Percentiles rank a stretch among this genome's conserved stretches.
phyloP scores from a whole-genome alignment of 2,113 vertebrate genomes.

The Rhizomys pruinosus region DNA sequence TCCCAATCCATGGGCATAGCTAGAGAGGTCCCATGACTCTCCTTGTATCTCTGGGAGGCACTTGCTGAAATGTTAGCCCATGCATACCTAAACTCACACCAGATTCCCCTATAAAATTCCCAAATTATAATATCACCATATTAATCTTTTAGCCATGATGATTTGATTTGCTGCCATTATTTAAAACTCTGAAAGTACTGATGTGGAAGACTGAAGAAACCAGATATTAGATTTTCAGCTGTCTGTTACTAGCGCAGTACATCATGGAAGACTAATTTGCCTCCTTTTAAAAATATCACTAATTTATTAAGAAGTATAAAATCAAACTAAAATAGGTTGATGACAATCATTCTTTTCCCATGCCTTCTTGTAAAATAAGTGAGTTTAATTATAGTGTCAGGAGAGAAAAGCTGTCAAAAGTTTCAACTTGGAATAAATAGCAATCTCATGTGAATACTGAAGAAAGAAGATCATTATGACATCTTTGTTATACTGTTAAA shows the following conservation, averaged over 20 bases:
- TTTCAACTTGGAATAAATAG: constrained; percentile 30
- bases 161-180: background rate
- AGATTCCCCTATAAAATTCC: too few species aligned
- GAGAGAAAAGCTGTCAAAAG: background rate
- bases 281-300: background rate
- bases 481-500: constrained; percentile 33
- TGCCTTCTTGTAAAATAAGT: constrained; percentile 12
- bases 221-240: background rate
- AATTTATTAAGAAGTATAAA: constrained; percentile 4
- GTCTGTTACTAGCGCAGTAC: background rate
- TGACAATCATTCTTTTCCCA: background rate
- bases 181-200: background rate
- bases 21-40: too few species aligned
- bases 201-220: background rate
- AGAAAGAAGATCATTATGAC: constrained; percentile 28
- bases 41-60: too few species aligned
- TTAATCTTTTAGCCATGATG: background rate
- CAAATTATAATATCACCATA: background rate
- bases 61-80: too few species aligned
- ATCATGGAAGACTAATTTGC: background rate
- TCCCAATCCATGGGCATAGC: too few species aligned
- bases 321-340: background rate
- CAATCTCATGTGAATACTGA: background rate
- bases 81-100: too few species aligned
- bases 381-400: constrained; percentile 45